Evolutionary conservation across 2,888 invertebrate genomes (phyloP), one percentile per base, ranked within the genome.

Genomic region (Abrostola tripartita): DNA sequence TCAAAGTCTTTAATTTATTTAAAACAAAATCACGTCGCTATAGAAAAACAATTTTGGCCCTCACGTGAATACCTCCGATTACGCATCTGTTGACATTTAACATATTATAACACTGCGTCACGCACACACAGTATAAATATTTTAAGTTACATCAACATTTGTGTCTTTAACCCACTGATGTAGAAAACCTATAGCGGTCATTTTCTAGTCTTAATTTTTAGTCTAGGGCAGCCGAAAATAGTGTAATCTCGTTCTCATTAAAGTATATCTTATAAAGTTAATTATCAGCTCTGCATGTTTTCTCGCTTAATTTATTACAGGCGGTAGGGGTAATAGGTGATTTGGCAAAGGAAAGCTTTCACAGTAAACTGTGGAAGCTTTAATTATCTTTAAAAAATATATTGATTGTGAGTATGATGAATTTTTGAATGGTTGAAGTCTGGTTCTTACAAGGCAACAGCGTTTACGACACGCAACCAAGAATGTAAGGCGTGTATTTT

Each of bases 201-300:
- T 24, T 47, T 42, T 14, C 8, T 24, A 6, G 5, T 8, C 1
- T 14, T 14, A 14, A 47, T 24, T 47, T 24, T 24, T 47, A 47
- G 14, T 24, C 24, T 47, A 9, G 9, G 4, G 41, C n/a, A 6
- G 14, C 14, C 44, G 41, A 14, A 44, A 55, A 58, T 24, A 2
- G 24, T 4, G 47, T 61, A 42, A 38, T 62, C 8, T 44, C 9
- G 11, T 41, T 37, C 44, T 37, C 44, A 36, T 7, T 40, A 12
- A 55, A 42, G 44, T 42, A 4, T 5, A 52, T 52, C 51, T 35
- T 55, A 58, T 62, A 57, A 42, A 42, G 37, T 50, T 56, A 59
- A 54, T 12, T 40, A 71, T 65, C 54, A 52, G 60, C 24, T n/a
- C n/a, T 10, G 10, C 54, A 71, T 61, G 63, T 69, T 69, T 68